A percentile compares a stretch with the other conserved stretches of the same genome.
Conservation (phyloP, 2,797 vertebrate genomes). For the Astyanax mexicanus region DNA sequence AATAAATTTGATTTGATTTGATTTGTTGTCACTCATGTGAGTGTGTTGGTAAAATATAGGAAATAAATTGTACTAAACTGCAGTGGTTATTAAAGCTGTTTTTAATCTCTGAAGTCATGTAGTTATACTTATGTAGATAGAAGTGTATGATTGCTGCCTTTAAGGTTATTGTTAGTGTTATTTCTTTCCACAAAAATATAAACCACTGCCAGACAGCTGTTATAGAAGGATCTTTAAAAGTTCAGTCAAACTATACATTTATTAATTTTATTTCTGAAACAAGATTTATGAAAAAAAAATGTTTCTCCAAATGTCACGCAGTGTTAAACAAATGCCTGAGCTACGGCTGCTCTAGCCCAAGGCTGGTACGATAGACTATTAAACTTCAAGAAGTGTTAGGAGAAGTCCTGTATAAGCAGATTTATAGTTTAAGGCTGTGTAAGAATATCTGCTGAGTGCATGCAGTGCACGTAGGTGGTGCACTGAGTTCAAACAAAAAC, state of each 20-base stretch:
- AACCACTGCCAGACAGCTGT: too few species aligned
- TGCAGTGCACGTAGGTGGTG: background rate
- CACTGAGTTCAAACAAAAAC: background rate
- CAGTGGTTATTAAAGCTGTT: too few species aligned
- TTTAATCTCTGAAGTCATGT: too few species aligned
- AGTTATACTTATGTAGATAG: too few species aligned
- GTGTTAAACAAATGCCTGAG: background rate
- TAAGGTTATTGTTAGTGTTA: too few species aligned
- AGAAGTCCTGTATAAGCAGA: background rate
- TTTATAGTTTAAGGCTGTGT: background rate
- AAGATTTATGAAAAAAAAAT: background rate
- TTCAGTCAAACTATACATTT: background rate
- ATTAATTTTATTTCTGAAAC: slow-evolving; percentile 2
- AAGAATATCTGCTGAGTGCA: background rate
- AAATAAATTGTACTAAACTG: too few species aligned
- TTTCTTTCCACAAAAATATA: too few species aligned
- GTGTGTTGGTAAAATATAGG: too few species aligned
- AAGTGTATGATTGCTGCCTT: too few species aligned
- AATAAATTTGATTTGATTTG: too few species aligned
- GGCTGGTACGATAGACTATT: background rate
- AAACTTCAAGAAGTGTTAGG: background rate
- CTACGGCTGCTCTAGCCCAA: background rate
- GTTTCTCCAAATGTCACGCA: too few species aligned
- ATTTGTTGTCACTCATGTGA: too few species aligned
- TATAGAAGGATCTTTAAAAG: background rate